Evolutionary conservation across 2,797 vertebrate species (phyloP).

Genomic region (Aselliscus stoliczkanus): DNA sequence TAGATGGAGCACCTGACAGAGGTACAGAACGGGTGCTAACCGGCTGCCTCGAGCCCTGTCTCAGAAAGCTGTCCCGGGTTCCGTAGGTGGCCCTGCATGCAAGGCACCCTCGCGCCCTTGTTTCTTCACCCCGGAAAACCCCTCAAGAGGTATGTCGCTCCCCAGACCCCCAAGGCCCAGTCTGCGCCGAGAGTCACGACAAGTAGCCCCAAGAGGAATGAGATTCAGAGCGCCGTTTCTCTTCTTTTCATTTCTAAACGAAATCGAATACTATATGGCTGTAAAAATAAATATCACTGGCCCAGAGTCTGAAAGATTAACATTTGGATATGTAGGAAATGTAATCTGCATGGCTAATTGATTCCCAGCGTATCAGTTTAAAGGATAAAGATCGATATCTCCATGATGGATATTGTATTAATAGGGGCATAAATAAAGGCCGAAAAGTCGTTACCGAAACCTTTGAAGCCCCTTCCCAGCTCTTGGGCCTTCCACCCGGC

Average conservation of each 20-base stretch:
- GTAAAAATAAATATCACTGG: constrained; percentile 78
- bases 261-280: constrained; percentile 85
- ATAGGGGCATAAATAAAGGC: constrained; percentile 88
- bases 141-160: not conserved
- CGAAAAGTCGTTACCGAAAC: constrained; percentile 81
- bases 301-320: constrained; percentile 80
- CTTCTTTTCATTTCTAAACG: constrained; percentile 67
- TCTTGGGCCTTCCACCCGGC: constrained; percentile 56
- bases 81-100: accelerated
- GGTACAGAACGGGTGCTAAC: not conserved
- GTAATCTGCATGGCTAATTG: constrained; percentile 96
- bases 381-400: constrained; percentile 88
- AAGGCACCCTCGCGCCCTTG: not conserved
- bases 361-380: constrained; percentile 91
- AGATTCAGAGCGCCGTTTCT: constrained; percentile 42
- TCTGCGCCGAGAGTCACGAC: constrained; percentile 47
- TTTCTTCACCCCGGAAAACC: not conserved
- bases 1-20: accelerated
- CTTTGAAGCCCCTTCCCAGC: constrained; percentile 81
- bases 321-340: constrained; percentile 89
- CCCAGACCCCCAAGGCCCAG: not conserved
- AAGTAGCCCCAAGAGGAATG: constrained; percentile 79
- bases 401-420: constrained; percentile 91
- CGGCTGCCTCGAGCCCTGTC: not conserved
- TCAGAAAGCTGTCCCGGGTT: not conserved